Base-by-base conservation (phyloP, 37 sponge, comb jelly and placozoan genomes). In the Oopsacas minuta region DNA sequence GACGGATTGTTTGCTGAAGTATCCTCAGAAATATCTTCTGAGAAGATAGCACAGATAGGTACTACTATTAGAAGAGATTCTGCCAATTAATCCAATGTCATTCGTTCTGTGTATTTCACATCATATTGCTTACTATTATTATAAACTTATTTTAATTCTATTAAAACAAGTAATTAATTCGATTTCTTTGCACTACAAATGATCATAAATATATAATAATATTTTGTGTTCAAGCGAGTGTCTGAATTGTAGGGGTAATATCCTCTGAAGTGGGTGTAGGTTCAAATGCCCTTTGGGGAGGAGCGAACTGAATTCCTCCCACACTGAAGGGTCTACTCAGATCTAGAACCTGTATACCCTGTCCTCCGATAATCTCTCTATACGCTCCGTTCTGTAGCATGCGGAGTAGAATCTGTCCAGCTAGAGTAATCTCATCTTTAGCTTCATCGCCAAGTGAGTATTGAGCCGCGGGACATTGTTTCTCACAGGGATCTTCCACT, bases 401-500 rank as follows among this genome's bases (percentile, higher is more conserved):
- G 49, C 91, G 85, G 12, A 94, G 90, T 3, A 97, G 87, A 37
- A 86, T 92, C 82, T 94, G 94, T 12, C 89, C 91, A 28, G 88
- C 87, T 25, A 93, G 86, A 7, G 94, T 90, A 15, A 97, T 86
- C 81, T 97, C 91, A 23, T 97, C 97, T 52, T 88, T 61, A 12
- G 75, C 75, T 5, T 61, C 75, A 34, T 61, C 75, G 28, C 30
- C 28, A 34, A 61, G 75, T 3, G 75, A 61, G 75, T 61, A 61
- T 5, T 61, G 75, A 3, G 75, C 75, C 32, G 75, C 28, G 75
- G 75, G 75, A 61, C 28, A 61, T 34, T 61, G 75, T 34, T 61
- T 94, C 91, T 96, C 94, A 86, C 94, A 93, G 35, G 94, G 97
- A 82, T 96, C 97, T 12, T 89, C 90, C 38, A 96, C 88, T 12